Percentiles rank a stretch among this genome's conserved stretches.
These are phyloP conservation scores for Dunckerocampus dactyliophorus DNA, from an alignment of 2,113 vertebrate species.

Conservation along the genomic window DNA sequence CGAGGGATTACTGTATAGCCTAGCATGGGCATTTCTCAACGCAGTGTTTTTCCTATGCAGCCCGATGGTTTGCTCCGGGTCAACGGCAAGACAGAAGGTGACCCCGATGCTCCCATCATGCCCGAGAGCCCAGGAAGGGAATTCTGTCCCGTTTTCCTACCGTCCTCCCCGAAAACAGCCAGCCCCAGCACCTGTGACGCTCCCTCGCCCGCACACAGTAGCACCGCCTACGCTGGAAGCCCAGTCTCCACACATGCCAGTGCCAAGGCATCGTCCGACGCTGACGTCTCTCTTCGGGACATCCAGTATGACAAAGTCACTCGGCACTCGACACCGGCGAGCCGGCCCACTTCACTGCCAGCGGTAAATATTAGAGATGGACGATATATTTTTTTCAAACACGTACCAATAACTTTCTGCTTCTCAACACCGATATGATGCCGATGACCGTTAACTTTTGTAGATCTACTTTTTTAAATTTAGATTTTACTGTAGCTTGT, in stretches of 20 bases:
- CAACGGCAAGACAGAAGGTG: constrained; percentile 73
- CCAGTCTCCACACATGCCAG: not conserved
- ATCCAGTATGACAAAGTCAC: constrained; percentile 8
- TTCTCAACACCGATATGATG: too few relatives aligned
- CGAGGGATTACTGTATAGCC: too few relatives aligned
- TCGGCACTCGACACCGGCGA: constrained; percentile 27
- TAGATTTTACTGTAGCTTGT: too few relatives aligned
- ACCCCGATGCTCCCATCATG: constrained; percentile 40
- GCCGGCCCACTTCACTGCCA: constrained; percentile 60
- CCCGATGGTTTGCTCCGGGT: constrained; percentile 78
- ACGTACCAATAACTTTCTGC: too few relatives aligned
- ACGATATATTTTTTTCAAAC: not conserved
- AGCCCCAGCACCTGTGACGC: constrained; percentile 2
- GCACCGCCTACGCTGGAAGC: not conserved
- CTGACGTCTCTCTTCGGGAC: too few relatives aligned
- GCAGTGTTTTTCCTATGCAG: constrained; percentile 29
- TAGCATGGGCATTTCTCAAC: too few relatives aligned
- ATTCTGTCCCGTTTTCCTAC: constrained; percentile 50
- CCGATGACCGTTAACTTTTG: too few relatives aligned
- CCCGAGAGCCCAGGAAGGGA: constrained; percentile 65
- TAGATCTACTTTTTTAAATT: too few relatives aligned
- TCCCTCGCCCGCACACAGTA: constrained; percentile 5
- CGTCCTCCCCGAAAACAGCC: constrained; percentile 40
- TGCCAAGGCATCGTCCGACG: not conserved
- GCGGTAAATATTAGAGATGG: constrained; percentile 42